phyloP scores from a whole-genome alignment of 2,797 vertebrate genomes.

The Cercopithecus hamlyni region DNA sequence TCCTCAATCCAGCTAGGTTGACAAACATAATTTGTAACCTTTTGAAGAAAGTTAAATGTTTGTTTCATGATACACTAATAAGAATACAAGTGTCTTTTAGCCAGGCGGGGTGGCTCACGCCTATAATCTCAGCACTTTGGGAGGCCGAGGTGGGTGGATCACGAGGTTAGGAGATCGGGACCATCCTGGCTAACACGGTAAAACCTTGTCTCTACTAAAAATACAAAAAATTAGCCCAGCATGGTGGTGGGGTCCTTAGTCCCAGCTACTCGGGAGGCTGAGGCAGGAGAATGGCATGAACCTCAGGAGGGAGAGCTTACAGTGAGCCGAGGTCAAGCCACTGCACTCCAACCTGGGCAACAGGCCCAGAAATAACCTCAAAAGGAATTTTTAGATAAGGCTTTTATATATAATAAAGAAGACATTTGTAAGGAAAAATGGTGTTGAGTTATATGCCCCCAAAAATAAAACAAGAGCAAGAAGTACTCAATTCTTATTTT shows the following conservation, averaged over 20 bases:
- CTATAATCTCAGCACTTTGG: background rate
- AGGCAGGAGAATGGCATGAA: background rate
- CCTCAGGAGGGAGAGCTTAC: background rate
- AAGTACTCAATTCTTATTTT: background rate
- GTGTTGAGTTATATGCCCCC: background rate
- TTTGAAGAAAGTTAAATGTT: slow-evolving; percentile 40
- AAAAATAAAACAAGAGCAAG: background rate
- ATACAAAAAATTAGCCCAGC: background rate
- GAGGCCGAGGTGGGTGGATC: background rate
- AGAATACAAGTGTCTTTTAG: background rate
- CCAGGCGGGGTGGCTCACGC: background rate
- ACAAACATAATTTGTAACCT: slow-evolving; percentile 1
- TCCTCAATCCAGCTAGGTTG: background rate
- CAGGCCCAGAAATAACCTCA: background rate
- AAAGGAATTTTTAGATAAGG: background rate
- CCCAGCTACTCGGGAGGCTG: background rate
- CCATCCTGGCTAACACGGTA: background rate
- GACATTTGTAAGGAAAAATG: background rate
- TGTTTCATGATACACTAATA: background rate
- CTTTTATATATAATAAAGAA: slow-evolving; percentile 3
- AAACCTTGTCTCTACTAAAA: background rate
- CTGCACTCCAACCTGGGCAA: background rate
- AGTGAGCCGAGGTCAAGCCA: background rate
- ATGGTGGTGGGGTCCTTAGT: background rate
- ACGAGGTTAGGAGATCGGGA: background rate